phyloP scores from a whole-genome alignment of 2,888 invertebrate genomes.

The Ectobius pallidus region DNA sequence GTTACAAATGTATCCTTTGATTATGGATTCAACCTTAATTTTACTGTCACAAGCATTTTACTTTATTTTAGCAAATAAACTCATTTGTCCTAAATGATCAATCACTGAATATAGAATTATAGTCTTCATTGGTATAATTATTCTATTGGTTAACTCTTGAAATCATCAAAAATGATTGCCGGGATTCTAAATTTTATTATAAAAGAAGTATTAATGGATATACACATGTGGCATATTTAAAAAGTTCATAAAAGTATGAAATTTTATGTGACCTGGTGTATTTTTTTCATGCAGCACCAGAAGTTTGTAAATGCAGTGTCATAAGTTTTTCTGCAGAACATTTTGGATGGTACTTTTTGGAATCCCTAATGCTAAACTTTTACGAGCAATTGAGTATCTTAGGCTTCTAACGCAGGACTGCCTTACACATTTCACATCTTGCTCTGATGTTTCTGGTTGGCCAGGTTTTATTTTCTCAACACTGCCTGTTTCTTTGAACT shows the following conservation, averaged over 20 bases:
- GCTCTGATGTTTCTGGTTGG: constrained; percentile 1
- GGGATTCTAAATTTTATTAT: not conserved
- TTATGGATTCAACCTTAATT: too few species aligned
- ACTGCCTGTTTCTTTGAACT: too few species aligned
- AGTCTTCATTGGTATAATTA: not conserved
- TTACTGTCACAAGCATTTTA: too few species aligned
- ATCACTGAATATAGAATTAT: constrained; percentile 23
- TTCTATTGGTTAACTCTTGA: too few species aligned
- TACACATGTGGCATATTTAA: not conserved
- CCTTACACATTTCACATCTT: constrained; percentile 14
- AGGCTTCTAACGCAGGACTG: constrained; percentile 14
- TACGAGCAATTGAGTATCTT: not conserved
- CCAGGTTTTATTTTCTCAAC: too few species aligned
- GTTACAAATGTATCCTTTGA: too few species aligned
- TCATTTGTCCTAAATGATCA: too few species aligned
- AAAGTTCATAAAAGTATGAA: not conserved
- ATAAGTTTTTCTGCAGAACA: constrained; percentile 5
- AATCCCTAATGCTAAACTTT: constrained; percentile 17
- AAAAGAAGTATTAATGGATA: not conserved
- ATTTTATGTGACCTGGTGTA: not conserved
- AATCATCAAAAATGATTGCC: not conserved
- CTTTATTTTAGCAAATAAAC: too few species aligned
- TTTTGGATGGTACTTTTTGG: constrained; percentile 7
- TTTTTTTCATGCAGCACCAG: constrained; percentile 8
- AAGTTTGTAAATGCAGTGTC: not conserved